phyloP scores from a whole-genome alignment of 2,113 vertebrate genomes.

The Cnemophilus loriae region DNA sequence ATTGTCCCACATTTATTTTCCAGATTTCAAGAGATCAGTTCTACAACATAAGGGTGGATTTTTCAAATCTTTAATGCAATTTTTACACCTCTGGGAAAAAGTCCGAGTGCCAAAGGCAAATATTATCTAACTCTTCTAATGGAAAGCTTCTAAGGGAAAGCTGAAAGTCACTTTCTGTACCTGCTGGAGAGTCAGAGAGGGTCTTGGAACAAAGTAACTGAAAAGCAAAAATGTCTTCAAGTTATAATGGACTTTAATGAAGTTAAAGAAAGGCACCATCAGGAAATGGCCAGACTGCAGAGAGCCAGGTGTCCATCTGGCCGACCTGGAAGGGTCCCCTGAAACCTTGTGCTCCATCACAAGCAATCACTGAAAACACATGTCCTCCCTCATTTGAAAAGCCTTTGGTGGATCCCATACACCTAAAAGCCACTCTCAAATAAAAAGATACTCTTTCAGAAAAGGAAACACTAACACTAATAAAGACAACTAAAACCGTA shows the following conservation, averaged over 20 bases:
- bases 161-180: neutral
- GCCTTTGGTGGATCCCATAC: neutral
- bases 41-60: neutral
- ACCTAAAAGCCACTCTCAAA: neutral
- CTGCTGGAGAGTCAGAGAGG: neutral
- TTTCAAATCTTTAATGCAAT: neutral
- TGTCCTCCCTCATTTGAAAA: neutral
- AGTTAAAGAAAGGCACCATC: neutral
- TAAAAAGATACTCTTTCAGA: neutral
- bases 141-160: constrained; percentile 7
- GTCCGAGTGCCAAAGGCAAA: neutral
- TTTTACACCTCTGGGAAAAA: neutral
- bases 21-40: constrained; percentile 4
- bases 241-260: neutral
- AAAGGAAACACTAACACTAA: neutral
- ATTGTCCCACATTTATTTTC: neutral
- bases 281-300: neutral
- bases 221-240: constrained; percentile 1
- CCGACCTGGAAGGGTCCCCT: neutral
- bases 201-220: neutral
- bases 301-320: neutral
- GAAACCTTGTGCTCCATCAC: neutral
- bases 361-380: neutral
- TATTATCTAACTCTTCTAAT: constrained; percentile 15
- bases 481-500: neutral